phyloP scores from a whole-genome alignment of 64 coral and sea anemone species.

The Astreopora myriophthalma region DNA sequence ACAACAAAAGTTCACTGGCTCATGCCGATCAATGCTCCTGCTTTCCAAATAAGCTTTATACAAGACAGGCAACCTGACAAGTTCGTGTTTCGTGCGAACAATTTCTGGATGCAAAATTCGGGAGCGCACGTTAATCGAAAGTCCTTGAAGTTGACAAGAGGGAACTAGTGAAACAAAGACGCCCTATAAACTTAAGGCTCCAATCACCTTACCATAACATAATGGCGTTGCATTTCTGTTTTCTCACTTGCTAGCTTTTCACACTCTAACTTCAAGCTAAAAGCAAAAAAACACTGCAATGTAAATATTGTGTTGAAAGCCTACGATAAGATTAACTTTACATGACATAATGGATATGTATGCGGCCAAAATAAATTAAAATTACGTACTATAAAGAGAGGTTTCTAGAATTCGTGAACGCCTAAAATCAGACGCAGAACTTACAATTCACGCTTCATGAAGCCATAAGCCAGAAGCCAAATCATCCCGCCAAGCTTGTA shows the following conservation, averaged over 20 bases:
- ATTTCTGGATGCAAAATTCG: neutral
- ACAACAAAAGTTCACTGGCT: slow-evolving; percentile 72
- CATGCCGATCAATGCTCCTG: slow-evolving; percentile 46
- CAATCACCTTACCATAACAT: slow-evolving; percentile 86
- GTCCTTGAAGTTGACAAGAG: slow-evolving; percentile 27
- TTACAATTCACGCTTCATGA: slow-evolving; percentile 63
- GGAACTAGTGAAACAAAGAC: neutral
- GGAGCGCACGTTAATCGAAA: neutral
- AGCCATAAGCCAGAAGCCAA: neutral
- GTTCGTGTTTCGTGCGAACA: slow-evolving; percentile 72
- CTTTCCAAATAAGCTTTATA: slow-evolving; percentile 65
- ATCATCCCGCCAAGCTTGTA: slow-evolving; percentile 34
- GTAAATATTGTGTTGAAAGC: slow-evolving; percentile 99
- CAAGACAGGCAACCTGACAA: slow-evolving; percentile 53
- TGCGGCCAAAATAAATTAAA: slow-evolving; percentile 87
- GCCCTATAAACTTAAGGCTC: neutral
- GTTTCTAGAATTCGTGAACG: neutral
- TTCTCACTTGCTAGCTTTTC: slow-evolving; percentile 99
- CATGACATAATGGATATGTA: slow-evolving; percentile 90
- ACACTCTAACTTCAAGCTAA: slow-evolving; percentile 99
- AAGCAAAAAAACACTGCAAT: slow-evolving; percentile 88
- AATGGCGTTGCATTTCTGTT: slow-evolving; percentile 99
- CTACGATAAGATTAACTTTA: slow-evolving; percentile 99
- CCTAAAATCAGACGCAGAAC: neutral
- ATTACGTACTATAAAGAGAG: slow-evolving; percentile 58